A percentile compares a stretch with the other conserved stretches of the same genome.
phyloP scores from a whole-genome alignment of 2,888 invertebrate genomes.

The Anodontia alba region DNA sequence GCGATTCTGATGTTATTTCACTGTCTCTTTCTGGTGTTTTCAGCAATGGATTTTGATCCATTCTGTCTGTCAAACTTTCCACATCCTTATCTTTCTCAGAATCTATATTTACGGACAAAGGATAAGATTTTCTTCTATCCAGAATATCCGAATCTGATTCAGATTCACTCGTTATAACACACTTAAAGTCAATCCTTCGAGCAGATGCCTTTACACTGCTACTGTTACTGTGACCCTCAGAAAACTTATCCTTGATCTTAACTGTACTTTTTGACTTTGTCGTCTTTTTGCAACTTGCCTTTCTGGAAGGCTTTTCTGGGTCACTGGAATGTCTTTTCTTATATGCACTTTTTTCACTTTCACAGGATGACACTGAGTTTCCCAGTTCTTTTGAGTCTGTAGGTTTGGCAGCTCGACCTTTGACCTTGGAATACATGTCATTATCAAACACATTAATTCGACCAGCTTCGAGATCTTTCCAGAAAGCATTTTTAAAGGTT shows the following conservation, averaged over 20 bases:
- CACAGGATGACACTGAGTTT: conserved; percentile 20
- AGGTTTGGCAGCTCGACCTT: conserved; percentile 74
- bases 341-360: neutral
- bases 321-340: conserved; percentile 29
- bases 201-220: neutral
- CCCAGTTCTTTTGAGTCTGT: conserved; percentile 51
- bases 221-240: neutral
- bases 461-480: conserved; percentile 84
- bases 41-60: neutral
- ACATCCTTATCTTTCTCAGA: neutral
- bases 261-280: conserved; percentile 16
- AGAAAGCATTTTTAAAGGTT: conserved; percentile 83
- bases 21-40: neutral
- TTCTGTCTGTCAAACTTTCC: neutral
- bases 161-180: neutral
- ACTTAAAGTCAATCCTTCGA: neutral
- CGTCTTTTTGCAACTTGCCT: neutral
- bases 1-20: neutral
- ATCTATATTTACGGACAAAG: neutral
- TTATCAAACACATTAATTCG: conserved; percentile 81
- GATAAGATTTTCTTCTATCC: neutral
- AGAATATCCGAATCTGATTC: conserved; percentile 4
- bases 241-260: conserved; percentile 1
- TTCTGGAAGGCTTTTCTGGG: neutral
- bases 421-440: conserved; percentile 84